Evolutionary conservation across 2,113 vertebrate genomes (phyloP).

Genomic region (Trogon surrucura): DNA sequence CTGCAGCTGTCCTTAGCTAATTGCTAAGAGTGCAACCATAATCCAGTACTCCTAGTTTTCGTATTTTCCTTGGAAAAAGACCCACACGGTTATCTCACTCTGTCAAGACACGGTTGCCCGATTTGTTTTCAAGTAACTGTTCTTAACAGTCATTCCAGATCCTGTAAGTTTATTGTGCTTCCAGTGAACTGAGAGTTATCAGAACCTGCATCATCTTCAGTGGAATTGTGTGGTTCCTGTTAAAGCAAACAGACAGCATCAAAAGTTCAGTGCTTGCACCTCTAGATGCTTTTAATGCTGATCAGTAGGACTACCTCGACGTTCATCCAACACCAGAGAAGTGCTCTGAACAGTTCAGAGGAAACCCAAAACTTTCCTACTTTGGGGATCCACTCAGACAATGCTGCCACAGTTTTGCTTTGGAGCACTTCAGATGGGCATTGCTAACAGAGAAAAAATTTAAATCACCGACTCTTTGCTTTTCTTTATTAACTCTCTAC

Average conservation of each 20-base stretch:
- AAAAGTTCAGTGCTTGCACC: neutral
- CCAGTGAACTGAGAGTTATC: conserved; percentile 89
- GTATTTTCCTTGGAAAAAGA: conserved; percentile 3
- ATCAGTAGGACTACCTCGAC: neutral
- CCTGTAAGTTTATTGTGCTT: conserved; percentile 94
- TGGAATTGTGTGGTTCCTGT: conserved; percentile 87
- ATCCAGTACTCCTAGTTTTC: neutral
- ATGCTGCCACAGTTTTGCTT: neutral
- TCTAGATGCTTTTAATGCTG: neutral
- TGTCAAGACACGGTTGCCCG: neutral
- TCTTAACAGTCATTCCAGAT: conserved; percentile 84
- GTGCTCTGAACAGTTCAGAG: neutral
- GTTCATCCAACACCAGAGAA: neutral
- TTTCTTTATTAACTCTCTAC: neutral
- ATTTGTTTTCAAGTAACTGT: neutral
- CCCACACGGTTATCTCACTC: neutral
- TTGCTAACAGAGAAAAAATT: neutral
- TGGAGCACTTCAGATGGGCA: neutral
- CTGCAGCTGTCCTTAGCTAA: neutral
- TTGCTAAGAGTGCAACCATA: neutral
- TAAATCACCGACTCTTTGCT: neutral
- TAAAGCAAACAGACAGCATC: conserved; percentile 41
- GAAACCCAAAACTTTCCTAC: neutral
- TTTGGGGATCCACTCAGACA: neutral
- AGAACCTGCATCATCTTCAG: conserved; percentile 84